Conservation (phyloP, 2,113 vertebrate species). For the Cinclus cinclus region DNA sequence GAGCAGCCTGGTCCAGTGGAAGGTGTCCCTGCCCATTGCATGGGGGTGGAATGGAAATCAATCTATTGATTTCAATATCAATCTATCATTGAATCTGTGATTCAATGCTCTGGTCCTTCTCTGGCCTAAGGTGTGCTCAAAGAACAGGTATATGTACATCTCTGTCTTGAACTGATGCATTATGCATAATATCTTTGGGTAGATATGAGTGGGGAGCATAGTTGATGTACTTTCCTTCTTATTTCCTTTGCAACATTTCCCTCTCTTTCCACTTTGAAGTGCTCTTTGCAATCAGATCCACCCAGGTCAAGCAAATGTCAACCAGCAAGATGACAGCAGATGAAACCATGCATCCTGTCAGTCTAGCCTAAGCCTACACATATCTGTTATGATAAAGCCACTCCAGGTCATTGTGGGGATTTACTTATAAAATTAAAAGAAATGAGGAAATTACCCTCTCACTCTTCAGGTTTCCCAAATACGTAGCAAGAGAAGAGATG, state of each 20-base stretch:
- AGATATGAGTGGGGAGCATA: neutral
- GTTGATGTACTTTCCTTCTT: neutral
- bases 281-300: neutral
- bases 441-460: neutral
- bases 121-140: neutral
- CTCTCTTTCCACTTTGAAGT: neutral
- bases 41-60: neutral
- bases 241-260: neutral
- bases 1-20: neutral
- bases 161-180: neutral
- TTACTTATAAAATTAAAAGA: neutral
- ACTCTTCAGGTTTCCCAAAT: neutral
- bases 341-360: neutral
- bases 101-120: neutral
- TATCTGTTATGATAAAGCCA: neutral
- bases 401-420: neutral
- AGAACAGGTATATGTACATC: neutral
- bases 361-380: neutral
- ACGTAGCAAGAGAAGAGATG: neutral
- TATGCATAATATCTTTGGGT: neutral
- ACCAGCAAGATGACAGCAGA: neutral
- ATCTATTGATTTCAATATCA: neutral
- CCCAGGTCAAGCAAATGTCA: neutral
- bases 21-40: neutral
- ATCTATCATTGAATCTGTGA: neutral